Evolutionary conservation across 2,888 invertebrate species (phyloP).

Genomic region (Hypomecis atomaria): DNA sequence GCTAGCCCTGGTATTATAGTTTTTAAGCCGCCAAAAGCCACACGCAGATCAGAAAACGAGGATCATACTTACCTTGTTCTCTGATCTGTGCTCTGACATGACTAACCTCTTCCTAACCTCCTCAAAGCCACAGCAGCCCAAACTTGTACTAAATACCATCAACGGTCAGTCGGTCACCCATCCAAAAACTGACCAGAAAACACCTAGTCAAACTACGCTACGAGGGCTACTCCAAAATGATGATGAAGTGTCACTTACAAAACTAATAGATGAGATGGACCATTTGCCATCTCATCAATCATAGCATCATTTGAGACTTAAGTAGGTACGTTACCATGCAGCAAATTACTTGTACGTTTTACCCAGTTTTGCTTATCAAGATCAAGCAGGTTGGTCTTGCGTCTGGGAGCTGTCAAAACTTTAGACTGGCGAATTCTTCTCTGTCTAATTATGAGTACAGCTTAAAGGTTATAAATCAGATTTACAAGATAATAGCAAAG

Average conservation of each 20-base stretch:
- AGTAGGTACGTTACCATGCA: conserved; percentile 23
- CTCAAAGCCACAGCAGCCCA: no score
- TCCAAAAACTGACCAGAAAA: no score
- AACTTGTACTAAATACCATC: no score
- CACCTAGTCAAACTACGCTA: no score
- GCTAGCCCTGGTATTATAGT: no score
- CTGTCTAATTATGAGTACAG: conserved; percentile 38
- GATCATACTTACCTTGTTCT: no score
- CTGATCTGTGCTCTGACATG: no score
- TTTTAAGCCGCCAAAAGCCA: no score
- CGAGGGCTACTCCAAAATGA: no score
- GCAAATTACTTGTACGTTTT: conserved; percentile 26
- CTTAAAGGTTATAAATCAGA: conserved; percentile 37
- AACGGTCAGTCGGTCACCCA: no score
- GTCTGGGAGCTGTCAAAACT: conserved; percentile 43
- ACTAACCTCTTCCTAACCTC: no score
- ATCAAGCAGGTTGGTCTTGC: conserved; percentile 35
- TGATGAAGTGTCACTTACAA: background rate
- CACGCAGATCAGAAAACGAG: no score
- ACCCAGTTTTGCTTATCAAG: conserved; percentile 28
- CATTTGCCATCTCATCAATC: background rate
- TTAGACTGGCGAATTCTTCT: conserved; percentile 38
- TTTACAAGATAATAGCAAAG: conserved; percentile 19
- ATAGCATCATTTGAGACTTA: background rate
- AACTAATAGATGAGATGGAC: background rate